Conservation (phyloP, 2,888 invertebrate genomes). For the Xylota sylvarum region DNA sequence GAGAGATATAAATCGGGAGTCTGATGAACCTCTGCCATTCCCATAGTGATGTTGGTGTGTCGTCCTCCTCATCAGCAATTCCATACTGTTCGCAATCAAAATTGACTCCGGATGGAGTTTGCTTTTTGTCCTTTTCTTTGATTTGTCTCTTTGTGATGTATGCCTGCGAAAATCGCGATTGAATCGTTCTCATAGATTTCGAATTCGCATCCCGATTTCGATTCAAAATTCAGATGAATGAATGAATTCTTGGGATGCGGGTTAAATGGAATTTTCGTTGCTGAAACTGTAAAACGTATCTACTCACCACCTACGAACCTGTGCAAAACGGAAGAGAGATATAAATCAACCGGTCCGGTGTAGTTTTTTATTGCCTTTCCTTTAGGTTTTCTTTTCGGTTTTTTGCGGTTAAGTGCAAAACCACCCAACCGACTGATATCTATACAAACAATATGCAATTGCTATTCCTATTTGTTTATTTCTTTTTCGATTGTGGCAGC, state of each 20-base stretch:
- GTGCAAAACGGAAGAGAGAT: constrained; percentile 62
- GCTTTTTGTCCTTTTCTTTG: constrained; percentile 7
- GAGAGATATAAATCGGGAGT: constrained; percentile 72
- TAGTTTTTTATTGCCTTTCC: constrained; percentile 15
- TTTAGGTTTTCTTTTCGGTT: constrained; percentile 34
- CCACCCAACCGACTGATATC: constrained; percentile 58
- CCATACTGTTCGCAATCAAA: constrained; percentile 70
- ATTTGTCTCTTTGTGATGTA: neutral
- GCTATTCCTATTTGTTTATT: constrained; percentile 45
- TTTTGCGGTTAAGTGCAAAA: constrained; percentile 48
- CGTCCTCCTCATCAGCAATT: constrained; percentile 69
- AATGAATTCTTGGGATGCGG: constrained; percentile 52
- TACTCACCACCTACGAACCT: constrained; percentile 57
- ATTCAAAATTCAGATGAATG: constrained; percentile 45
- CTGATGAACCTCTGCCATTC: constrained; percentile 56
- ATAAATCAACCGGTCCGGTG: constrained; percentile 65
- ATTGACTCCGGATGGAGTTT: constrained; percentile 25
- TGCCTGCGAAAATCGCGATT: constrained; percentile 56
- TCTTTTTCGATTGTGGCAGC: constrained; percentile 1
- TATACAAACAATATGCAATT: constrained; percentile 58
- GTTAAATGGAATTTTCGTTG: constrained; percentile 41
- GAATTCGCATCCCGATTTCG: constrained; percentile 14
- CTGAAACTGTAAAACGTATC: constrained; percentile 34
- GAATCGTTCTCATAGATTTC: constrained; percentile 67
- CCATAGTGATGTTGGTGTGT: constrained; percentile 37